phyloP scores from a whole-genome alignment of 1,140 invertebrate genomes.

The Centruroides vittatus region DNA sequence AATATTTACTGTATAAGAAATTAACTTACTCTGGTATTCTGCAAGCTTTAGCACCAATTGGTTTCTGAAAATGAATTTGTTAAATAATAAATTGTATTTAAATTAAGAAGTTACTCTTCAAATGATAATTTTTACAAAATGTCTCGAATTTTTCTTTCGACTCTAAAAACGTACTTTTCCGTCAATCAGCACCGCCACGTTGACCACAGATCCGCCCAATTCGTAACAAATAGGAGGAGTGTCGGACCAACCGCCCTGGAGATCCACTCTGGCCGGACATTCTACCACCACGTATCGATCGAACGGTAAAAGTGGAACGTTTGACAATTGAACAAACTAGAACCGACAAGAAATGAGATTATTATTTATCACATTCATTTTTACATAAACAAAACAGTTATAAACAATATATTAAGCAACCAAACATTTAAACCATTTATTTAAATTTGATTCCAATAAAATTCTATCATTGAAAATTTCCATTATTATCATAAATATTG shows the following conservation, averaged over 20 bases:
- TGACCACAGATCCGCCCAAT: conserved; percentile 35
- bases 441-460: too few species aligned
- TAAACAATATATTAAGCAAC: too few species aligned
- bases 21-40: conserved; percentile 26
- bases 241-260: conserved; percentile 40
- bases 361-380: too few species aligned
- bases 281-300: conserved; percentile 18
- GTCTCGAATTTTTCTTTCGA: neutral
- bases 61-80: conserved; percentile 27
- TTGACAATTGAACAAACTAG: too few species aligned
- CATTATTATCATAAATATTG: too few species aligned
- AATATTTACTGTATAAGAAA: neutral
- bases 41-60: conserved; percentile 33
- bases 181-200: conserved; percentile 24
- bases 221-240: conserved; percentile 42
- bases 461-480: too few species aligned
- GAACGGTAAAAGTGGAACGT: too few species aligned
- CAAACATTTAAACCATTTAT: too few species aligned
- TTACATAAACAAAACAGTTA: too few species aligned
- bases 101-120: neutral
- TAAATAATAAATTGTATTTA: neutral
- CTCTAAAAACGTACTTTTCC: conserved; percentile 13
- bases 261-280: conserved; percentile 37
- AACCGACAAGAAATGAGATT: too few species aligned
- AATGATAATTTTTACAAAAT: neutral